phyloP scores from a whole-genome alignment of 2,888 invertebrate species.

The Lamellibrachia satsuma region DNA sequence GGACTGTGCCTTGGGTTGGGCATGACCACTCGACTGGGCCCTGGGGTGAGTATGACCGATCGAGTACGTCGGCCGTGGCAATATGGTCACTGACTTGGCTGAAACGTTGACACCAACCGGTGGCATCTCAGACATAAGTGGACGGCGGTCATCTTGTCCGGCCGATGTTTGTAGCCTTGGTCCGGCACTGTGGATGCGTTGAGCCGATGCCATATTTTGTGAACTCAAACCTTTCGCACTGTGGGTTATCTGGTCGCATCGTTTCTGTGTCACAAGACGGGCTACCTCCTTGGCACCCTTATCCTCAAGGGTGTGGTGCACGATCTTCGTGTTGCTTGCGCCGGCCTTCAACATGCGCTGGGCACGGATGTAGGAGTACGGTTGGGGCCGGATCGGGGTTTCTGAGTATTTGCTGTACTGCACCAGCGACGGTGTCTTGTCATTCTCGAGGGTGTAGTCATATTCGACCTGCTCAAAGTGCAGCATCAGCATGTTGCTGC shows the following conservation, averaged over 20 bases:
- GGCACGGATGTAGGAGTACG: slow-evolving; percentile 62
- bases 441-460: slow-evolving; percentile 61
- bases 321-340: slow-evolving; percentile 57
- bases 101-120: neutral
- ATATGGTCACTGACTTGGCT: slow-evolving; percentile 27
- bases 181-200: slow-evolving; percentile 48
- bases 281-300: neutral
- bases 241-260: slow-evolving; percentile 53
- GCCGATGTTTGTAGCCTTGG: neutral
- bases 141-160: neutral
- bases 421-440: slow-evolving; percentile 60
- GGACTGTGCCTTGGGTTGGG: slow-evolving; percentile 17
- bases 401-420: slow-evolving; percentile 60
- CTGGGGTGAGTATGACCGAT: slow-evolving; percentile 31
- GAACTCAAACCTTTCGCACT: slow-evolving; percentile 58
- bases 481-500: slow-evolving; percentile 53
- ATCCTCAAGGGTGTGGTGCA: slow-evolving; percentile 41
- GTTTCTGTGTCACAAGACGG: slow-evolving; percentile 31
- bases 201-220: slow-evolving; percentile 52
- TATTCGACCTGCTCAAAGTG: slow-evolving; percentile 63
- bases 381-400: slow-evolving; percentile 57
- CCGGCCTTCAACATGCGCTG: slow-evolving; percentile 61
- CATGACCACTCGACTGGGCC: slow-evolving; percentile 25
- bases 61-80: slow-evolving; percentile 13
- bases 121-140: neutral